Base-by-base conservation (phyloP, 2,797 vertebrate genomes). In the Coranthus polyacanthus region DNA sequence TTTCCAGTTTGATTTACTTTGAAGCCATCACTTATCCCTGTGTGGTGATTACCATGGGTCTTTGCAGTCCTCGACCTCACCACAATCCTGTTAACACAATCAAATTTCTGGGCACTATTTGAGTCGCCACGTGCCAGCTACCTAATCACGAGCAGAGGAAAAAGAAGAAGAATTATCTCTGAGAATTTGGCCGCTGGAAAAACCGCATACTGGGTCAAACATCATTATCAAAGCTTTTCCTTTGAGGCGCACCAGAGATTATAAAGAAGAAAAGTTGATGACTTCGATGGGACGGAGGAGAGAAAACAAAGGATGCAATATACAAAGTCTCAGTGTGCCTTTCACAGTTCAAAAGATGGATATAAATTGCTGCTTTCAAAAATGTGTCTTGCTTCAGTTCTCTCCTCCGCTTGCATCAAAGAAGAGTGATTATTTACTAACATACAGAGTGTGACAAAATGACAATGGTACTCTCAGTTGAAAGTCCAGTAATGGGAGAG, bases 1-100 rank as follows among this genome's bases (percentile, higher is more conserved):
- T 72, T 81, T 84, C 68, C 68, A 78, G 55, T 83, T 82, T 88
- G 81, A 90, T 92, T 86, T 78, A 86, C 80, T 88, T 80, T 73
- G 60, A 78, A 79, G 75, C 51, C 50, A 66, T 88, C 77, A 65
- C 69, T 86, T 85, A 85, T 85, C 81, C 75, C 50, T 68, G 64
- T 67, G 83, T 72, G 75, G 62, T 76, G 80, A 90, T 88, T 89
- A 85, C 76, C 53, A 79, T 52, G 71, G 79, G 79, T 83, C 79
- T 82, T 61, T 74, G 41, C 56, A 72, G 69, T 79, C 45, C 38
- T 34, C 36, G 67, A 89, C 81, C 79, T 81, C 81, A 62, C 63
- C 65, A 72, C 84, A 82, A 74, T 91, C 77, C 16, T 37, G 36
- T 85, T 84, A 89, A 78, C 78, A 71, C 83, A 75, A 77, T 87